Conservation (phyloP, 2,113 vertebrate genomes). For the Corythornis cristatus region DNA sequence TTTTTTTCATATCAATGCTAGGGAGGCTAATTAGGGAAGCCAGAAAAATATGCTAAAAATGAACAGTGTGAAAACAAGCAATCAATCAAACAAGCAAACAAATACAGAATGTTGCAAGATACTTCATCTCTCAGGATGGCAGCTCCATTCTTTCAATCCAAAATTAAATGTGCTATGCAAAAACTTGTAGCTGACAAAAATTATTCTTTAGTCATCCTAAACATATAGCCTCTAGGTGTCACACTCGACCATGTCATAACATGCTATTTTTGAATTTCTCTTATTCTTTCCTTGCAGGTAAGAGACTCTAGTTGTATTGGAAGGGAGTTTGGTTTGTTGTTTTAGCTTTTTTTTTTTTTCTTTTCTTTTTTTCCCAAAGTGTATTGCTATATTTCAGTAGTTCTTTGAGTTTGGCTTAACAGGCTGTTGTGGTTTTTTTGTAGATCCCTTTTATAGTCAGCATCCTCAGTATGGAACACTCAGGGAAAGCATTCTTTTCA, state of each 20-base stretch:
- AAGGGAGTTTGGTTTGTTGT: rapidly evolving
- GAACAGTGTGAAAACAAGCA: not conserved
- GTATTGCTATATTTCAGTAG: not conserved
- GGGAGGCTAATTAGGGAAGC: not conserved
- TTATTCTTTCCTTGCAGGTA: not conserved
- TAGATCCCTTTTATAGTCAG: not conserved
- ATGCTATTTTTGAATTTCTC: not conserved
- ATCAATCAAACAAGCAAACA: too few relatives aligned
- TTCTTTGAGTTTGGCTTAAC: not conserved
- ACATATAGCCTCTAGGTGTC: conserved; percentile 78
- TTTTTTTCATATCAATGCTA: not conserved
- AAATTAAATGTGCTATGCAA: not conserved
- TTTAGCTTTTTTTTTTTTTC: not conserved
- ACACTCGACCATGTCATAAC: conserved; percentile 57
- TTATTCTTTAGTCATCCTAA: not conserved
- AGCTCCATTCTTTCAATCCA: not conserved
- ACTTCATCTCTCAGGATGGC: not conserved
- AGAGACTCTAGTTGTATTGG: not conserved
- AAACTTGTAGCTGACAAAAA: not conserved
- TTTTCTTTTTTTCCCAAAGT: not conserved
- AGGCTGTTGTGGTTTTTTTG: not conserved
- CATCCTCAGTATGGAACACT: not conserved
- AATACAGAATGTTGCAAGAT: not conserved
- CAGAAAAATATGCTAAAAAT: not conserved
- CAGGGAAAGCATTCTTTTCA: not conserved